phyloP scores from a whole-genome alignment of 2,113 vertebrate species.

The Suricata suricatta region DNA sequence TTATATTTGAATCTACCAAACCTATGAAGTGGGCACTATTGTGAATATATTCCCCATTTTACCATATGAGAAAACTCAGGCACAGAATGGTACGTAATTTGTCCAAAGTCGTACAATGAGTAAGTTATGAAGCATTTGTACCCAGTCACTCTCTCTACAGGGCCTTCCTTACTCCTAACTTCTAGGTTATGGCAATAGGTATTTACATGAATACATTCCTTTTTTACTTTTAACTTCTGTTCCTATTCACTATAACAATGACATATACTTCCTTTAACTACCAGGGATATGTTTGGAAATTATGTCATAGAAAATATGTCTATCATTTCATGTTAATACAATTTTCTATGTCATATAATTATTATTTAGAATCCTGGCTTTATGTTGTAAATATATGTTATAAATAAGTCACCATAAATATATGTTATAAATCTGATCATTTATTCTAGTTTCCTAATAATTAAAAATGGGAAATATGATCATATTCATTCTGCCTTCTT shows the following conservation, averaged over 20 bases:
- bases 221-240: conserved; percentile 10
- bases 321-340: conserved; percentile 1
- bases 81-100: not conserved
- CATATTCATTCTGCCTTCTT: not conserved
- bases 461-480: not conserved
- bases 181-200: not conserved
- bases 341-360: not conserved
- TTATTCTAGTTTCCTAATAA: not conserved
- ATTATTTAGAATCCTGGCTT: conserved; percentile 10
- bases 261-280: not conserved
- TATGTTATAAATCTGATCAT: not conserved
- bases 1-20: not conserved
- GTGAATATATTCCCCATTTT: not conserved
- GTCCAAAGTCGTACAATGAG: not conserved
- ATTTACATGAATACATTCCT: not conserved
- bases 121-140: not conserved
- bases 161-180: not conserved
- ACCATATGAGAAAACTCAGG: not conserved
- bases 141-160: not conserved
- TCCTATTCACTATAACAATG: not conserved
- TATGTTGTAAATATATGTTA: not conserved
- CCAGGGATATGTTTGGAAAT: not conserved
- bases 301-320: not conserved
- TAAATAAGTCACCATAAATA: not conserved
- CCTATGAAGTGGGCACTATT: not conserved